Base-by-base conservation (phyloP, 2,888 invertebrate genomes). In the Stictocephala bisonia region DNA sequence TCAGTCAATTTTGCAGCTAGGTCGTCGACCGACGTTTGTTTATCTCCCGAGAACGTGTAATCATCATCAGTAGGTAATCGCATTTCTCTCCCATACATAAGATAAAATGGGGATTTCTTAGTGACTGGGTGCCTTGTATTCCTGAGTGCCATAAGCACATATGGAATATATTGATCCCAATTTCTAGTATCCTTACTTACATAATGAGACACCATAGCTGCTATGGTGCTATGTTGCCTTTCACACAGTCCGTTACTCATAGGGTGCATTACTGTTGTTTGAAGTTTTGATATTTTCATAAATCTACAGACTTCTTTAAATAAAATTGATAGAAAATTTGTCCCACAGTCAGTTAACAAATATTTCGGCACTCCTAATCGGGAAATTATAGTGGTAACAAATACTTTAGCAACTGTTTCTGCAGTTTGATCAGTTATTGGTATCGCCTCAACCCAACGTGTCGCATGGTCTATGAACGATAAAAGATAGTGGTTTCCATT, bases 291-390 rank as follows among this genome's bases (percentile, higher is more conserved):
- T 2, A 75, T 75, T 18, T 64, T 64, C 22, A 53, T 24, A 22
- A 29, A 15, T 31, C 22, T 20, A 18, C 68, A 68, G 1, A 68
- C 18, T 76, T 82, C 77, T 13, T 81, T 75, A n/a, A n/a, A n/a
- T n/a, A n/a, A n/a, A n/a, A n/a, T n/a, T 1, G 82, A 82, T 4
- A 77, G 81, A 73, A 84, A 83, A 67, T 83, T 79, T 11, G 80
- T 78, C 1, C 83, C 84, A 79, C 82, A 81, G 74, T 85, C 84
- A 0, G 83, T 80, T 0, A 84, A 68, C 29, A 83, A 78, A 7
- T 66, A 68, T 76, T 81, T 80, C 1, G 83, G 83, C 4, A 83
- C 81, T 9, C 83, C 83, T 72, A 82, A 82, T 73, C 66, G 75
- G 1, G 80, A 58, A 3, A 81, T 64, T 3, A 80, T 81, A 48